A percentile compares a stretch with the other conserved stretches of the same genome.
phyloP scores from a whole-genome alignment of 1,140 invertebrate species.

The Goniozus legneri region DNA sequence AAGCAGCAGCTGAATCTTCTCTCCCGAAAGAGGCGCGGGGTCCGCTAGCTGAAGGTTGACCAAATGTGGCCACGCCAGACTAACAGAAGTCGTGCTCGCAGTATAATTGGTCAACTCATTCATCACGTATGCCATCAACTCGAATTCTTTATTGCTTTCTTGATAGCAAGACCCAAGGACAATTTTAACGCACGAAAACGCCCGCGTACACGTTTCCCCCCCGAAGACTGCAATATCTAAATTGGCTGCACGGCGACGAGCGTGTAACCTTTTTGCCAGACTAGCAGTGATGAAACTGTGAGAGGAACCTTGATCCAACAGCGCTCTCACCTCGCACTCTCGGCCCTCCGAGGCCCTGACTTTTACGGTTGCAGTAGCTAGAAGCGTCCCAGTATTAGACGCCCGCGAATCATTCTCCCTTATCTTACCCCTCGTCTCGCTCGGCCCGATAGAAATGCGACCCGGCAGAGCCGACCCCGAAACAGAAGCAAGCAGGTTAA shows the following conservation, averaged over 20 bases:
- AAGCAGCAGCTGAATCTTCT: constrained; percentile 12
- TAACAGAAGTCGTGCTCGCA: background rate
- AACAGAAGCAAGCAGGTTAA: background rate
- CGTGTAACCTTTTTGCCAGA: constrained; percentile 5
- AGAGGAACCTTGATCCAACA: constrained; percentile 14
- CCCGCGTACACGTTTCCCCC: background rate
- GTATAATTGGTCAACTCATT: constrained; percentile 11
- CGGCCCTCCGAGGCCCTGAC: background rate
- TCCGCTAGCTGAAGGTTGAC: constrained; percentile 12
- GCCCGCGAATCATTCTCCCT: constrained; percentile 6
- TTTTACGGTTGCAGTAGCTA: background rate
- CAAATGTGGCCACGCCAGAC: constrained; percentile 13
- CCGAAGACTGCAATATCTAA: constrained; percentile 7
- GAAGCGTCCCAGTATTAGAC: background rate
- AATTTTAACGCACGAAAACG: constrained; percentile 3
- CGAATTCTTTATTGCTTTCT: background rate
- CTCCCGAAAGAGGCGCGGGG: constrained; percentile 5
- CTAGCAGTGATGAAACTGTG: constrained; percentile 10
- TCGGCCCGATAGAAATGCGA: background rate
- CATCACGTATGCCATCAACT: constrained; percentile 5
- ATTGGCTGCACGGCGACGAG: constrained; percentile 1
- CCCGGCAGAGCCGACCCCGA: background rate
- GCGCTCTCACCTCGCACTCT: constrained; percentile 3
- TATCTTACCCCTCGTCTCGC: too few species aligned
- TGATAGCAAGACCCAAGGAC: constrained; percentile 4